These are phyloP conservation scores for Ptilodon capucinus DNA, from an alignment of 2,888 invertebrate species.

Conservation along the genomic window DNA sequence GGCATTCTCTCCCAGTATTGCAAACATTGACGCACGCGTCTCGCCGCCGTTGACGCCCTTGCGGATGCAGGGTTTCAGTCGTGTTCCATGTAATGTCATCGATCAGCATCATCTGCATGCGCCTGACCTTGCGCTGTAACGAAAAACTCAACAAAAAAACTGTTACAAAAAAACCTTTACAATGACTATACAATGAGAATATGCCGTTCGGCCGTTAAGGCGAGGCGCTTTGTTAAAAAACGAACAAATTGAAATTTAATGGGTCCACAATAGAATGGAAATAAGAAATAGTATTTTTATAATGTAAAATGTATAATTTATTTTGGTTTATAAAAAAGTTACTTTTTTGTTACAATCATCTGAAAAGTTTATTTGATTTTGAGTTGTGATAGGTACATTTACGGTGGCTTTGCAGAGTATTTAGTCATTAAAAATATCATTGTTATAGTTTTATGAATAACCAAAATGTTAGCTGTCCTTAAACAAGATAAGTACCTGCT, in stretches of 20 bases:
- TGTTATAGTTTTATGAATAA: too few relatives aligned
- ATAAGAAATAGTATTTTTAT: background rate
- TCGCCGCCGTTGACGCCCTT: too few relatives aligned
- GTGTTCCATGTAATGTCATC: constrained; percentile 44
- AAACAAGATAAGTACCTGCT: too few relatives aligned
- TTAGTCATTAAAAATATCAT: too few relatives aligned
- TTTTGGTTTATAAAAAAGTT: background rate
- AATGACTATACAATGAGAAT: constrained; percentile 44
- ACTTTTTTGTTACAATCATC: too few relatives aligned
- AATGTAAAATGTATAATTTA: background rate
- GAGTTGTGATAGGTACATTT: too few relatives aligned
- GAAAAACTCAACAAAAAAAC: constrained; percentile 33
- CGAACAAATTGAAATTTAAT: background rate
- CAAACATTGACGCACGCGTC: too few relatives aligned
- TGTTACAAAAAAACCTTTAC: constrained; percentile 38
- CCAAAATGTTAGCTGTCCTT: too few relatives aligned
- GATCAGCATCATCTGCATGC: constrained; percentile 50
- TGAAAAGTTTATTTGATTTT: too few relatives aligned
- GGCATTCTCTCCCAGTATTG: too few relatives aligned
- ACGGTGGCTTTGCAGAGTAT: too few relatives aligned
- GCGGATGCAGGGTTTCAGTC: too few relatives aligned
- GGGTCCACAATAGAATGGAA: background rate
- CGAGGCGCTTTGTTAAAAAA: constrained; percentile 9
- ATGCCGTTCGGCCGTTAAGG: constrained; percentile 44
- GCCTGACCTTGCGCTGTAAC: constrained; percentile 35